Percentiles rank a stretch among this genome's conserved stretches.
Conservation (phyloP, 2,797 vertebrate species). For the Salarias fasciatus region DNA sequence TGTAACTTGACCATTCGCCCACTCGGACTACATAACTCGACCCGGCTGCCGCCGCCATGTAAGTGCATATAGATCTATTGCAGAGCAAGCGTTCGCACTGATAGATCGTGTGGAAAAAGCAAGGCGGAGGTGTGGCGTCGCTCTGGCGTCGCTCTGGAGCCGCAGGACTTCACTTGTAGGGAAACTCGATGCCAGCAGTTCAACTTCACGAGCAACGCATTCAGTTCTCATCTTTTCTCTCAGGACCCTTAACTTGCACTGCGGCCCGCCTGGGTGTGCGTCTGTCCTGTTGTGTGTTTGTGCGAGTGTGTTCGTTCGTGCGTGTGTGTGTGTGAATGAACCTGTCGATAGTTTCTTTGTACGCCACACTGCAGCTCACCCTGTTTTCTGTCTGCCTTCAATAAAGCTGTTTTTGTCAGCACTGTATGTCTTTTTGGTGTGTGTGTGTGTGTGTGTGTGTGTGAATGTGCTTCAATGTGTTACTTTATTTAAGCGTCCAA, state of each 20-base stretch:
- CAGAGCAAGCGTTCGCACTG: too few relatives aligned
- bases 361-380: slow-evolving; percentile 37
- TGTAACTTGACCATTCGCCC: too few relatives aligned
- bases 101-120: too few relatives aligned
- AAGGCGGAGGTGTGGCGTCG: too few relatives aligned
- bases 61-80: too few relatives aligned
- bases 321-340: slow-evolving; percentile 1
- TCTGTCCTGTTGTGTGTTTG: background rate
- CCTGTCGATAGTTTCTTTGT: slow-evolving; percentile 10
- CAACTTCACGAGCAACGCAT: too few relatives aligned
- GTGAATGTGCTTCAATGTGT: background rate
- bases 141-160: too few relatives aligned
- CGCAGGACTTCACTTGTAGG: too few relatives aligned
- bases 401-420: slow-evolving; percentile 48
- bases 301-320: background rate
- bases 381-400: slow-evolving; percentile 44
- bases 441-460: background rate
- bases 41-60: too few relatives aligned
- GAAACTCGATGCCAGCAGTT: too few relatives aligned
- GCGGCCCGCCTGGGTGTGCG: slow-evolving; percentile 8
- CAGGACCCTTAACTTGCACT: slow-evolving; percentile 43
- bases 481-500: too few relatives aligned
- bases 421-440: background rate
- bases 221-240: slow-evolving; percentile 26
- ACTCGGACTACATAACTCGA: too few relatives aligned